A percentile compares a stretch with the other conserved stretches of the same genome.
These are phyloP conservation scores for Scatophagus argus DNA, from an alignment of 2,113 vertebrate genomes.

Conservation along the genomic window DNA sequence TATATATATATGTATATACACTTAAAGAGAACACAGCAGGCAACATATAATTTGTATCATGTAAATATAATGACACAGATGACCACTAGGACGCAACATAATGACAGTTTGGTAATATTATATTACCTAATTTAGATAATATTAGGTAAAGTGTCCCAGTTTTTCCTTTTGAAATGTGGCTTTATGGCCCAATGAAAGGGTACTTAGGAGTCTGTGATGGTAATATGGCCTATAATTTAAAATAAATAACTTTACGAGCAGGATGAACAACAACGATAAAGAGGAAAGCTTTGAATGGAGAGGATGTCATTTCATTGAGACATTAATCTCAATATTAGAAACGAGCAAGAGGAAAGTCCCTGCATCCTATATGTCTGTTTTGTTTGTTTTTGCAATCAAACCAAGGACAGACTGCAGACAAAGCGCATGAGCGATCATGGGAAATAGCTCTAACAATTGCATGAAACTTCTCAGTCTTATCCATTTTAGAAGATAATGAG, in stretches of 20 bases:
- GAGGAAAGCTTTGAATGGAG: background rate
- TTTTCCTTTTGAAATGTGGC: background rate
- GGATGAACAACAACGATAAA: too few relatives aligned
- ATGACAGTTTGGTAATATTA: background rate
- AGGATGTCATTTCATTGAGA: background rate
- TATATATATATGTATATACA: too few relatives aligned
- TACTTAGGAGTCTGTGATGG: too few relatives aligned
- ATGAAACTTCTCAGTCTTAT: constrained; percentile 4
- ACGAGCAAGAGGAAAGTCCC: background rate
- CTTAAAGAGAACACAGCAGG: too few relatives aligned
- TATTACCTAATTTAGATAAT: background rate
- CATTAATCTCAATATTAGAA: background rate
- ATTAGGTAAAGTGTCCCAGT: background rate
- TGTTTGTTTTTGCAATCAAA: background rate
- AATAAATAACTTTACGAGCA: too few relatives aligned
- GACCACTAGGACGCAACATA: background rate
- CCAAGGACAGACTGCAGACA: background rate
- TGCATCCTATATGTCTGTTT: background rate
- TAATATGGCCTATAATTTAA: background rate
- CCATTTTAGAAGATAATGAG: background rate
- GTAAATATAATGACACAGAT: too few relatives aligned
- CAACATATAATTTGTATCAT: too few relatives aligned
- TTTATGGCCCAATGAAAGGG: background rate
- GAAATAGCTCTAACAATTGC: background rate
- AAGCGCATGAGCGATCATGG: background rate